Conservation (phyloP, 2,888 invertebrate species). For the Glyphotaelius pellucidus region DNA sequence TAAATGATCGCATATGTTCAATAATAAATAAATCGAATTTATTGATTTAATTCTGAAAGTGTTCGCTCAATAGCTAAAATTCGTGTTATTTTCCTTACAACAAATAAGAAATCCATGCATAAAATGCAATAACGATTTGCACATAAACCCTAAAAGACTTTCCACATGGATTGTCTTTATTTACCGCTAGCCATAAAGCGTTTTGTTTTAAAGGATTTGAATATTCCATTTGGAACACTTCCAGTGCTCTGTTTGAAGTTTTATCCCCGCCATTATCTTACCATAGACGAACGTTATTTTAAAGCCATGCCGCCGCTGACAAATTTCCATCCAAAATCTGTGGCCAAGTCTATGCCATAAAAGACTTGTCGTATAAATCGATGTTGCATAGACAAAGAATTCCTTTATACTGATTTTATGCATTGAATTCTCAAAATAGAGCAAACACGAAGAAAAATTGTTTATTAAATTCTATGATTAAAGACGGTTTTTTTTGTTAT, state of each 20-base stretch:
- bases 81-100: not conserved
- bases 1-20: no score
- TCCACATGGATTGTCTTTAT: conserved; percentile 52
- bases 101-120: not conserved
- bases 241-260: conserved; percentile 58
- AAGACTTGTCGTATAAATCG: not conserved
- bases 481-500: not conserved
- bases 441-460: not conserved
- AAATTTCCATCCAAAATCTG: conserved; percentile 29
- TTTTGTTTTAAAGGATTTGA: conserved; percentile 63
- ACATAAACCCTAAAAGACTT: conserved; percentile 39
- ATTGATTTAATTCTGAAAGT: not conserved
- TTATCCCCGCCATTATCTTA: conserved; percentile 60
- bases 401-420: not conserved
- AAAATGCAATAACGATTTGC: not conserved
- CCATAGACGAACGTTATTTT: conserved; percentile 50
- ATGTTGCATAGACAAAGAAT: not conserved
- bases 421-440: not conserved
- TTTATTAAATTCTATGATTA: not conserved
- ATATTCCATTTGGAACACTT: conserved; percentile 62
- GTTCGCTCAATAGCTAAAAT: no score
- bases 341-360: not conserved
- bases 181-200: conserved; percentile 59
- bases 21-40: not conserved
- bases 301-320: conserved; percentile 2